Conservation (phyloP, 1,140 invertebrate species). For the Drosophila yakuba region DNA sequence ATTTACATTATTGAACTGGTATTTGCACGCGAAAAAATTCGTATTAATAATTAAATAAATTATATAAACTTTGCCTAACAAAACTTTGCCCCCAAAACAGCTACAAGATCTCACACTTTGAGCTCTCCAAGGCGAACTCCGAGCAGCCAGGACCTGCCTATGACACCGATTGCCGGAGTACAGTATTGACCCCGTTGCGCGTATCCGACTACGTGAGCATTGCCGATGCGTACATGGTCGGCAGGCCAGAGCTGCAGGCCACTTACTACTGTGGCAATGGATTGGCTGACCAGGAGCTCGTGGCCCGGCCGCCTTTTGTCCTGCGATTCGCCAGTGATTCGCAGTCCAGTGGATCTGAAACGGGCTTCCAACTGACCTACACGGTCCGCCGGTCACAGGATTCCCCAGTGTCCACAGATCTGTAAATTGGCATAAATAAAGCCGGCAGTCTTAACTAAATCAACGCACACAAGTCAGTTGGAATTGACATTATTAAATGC, state of each 20-base stretch:
- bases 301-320: constrained; percentile 63
- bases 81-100: constrained; percentile 6
- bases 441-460: constrained; percentile 48
- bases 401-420: constrained; percentile 4
- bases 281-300: constrained; percentile 39
- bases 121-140: constrained; percentile 48
- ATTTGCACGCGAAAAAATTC: too few relatives aligned
- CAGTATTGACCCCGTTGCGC: constrained; percentile 57
- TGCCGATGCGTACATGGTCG: constrained; percentile 52
- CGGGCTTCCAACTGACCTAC: constrained; percentile 71
- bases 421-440: constrained; percentile 42
- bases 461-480: constrained; percentile 37
- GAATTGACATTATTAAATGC: constrained; percentile 70
- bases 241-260: constrained; percentile 50
- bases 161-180: constrained; percentile 67
- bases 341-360: constrained; percentile 63
- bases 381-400: constrained; percentile 32
- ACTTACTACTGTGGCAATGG: constrained; percentile 71
- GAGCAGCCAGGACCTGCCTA: constrained; percentile 52
- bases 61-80: too few relatives aligned
- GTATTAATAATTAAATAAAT: too few relatives aligned
- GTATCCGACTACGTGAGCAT: constrained; percentile 65
- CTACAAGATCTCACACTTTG: constrained; percentile 66
- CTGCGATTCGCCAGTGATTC: constrained; percentile 69
- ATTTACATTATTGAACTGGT: too few relatives aligned